Percentiles rank a stretch among this genome's conserved stretches.
These are phyloP conservation scores for Rhynchomys soricoides DNA, from an alignment of 2,113 vertebrate species.

Conservation along the genomic window DNA sequence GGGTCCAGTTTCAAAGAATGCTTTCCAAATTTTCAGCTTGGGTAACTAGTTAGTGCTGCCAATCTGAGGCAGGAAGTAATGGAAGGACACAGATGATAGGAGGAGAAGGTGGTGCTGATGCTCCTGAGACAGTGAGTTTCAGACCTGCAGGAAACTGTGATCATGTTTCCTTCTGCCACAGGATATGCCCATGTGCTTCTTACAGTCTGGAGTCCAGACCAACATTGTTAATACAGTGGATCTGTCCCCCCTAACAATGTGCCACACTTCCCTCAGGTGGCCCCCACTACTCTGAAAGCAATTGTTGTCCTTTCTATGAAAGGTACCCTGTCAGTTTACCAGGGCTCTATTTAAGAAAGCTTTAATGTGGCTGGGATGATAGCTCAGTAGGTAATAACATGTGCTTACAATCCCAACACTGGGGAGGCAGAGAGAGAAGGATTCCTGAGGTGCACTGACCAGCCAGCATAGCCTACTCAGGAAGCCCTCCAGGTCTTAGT, in stretches of 20 bases:
- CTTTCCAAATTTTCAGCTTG: conserved; percentile 12
- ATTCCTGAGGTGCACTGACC: neutral
- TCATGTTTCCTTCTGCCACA: neutral
- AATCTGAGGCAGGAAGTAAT: neutral
- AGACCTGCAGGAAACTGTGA: neutral
- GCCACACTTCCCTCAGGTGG: neutral
- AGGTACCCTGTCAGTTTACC: neutral
- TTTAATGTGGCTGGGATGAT: neutral
- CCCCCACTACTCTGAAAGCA: neutral
- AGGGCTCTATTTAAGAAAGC: neutral
- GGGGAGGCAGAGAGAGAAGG: neutral
- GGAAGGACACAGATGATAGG: neutral
- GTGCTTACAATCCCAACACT: neutral
- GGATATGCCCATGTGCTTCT: neutral
- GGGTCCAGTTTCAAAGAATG: neutral
- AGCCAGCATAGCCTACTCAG: neutral
- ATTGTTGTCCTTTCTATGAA: neutral
- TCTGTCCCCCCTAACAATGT: neutral
- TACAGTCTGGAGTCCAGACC: neutral
- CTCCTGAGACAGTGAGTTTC: neutral
- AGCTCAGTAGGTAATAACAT: neutral
- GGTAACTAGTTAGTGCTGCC: neutral
- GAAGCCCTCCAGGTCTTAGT: neutral
- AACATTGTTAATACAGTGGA: neutral
- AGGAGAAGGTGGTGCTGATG: neutral